phyloP scores from a whole-genome alignment of 2,797 vertebrate species.

The Leptatherina wallacei region DNA sequence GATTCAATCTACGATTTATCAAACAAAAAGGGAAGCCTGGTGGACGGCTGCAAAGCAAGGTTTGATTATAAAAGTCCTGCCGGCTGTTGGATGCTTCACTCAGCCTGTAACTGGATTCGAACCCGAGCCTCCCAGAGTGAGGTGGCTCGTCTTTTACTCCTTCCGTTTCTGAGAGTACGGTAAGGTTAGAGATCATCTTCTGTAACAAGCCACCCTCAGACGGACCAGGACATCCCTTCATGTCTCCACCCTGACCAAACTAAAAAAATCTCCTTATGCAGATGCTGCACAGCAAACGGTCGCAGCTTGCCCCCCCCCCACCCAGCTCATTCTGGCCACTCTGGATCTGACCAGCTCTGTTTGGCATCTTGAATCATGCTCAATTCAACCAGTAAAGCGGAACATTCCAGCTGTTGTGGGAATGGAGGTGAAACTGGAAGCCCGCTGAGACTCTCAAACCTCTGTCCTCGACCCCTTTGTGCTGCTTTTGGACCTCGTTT shows the following conservation, averaged over 20 bases:
- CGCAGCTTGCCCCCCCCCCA: too few species aligned
- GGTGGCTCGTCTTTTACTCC: slow-evolving; percentile 9
- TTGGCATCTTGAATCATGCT: not conserved
- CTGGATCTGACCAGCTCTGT: not conserved
- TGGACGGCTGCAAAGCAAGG: slow-evolving; percentile 13
- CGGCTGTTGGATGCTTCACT: slow-evolving; percentile 35
- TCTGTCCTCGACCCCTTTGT: slow-evolving; percentile 17
- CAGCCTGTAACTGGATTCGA: slow-evolving; percentile 8
- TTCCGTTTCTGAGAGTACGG: slow-evolving; percentile 9
- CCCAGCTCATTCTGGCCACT: not conserved
- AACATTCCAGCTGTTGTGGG: not conserved
- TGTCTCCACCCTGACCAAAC: not conserved
- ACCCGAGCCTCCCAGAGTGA: slow-evolving; percentile 23
- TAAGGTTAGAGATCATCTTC: not conserved
- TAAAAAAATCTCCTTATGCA: too few species aligned
- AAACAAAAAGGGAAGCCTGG: slow-evolving; percentile 29
- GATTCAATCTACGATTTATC: slow-evolving; percentile 31
- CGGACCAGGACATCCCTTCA: not conserved
- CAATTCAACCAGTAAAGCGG: not conserved
- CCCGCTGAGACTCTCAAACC: not conserved
- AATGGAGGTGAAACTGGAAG: slow-evolving; percentile 16
- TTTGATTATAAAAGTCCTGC: slow-evolving; percentile 63
- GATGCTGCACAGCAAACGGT: not conserved
- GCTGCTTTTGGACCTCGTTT: slow-evolving; percentile 26
- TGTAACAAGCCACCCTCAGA: slow-evolving; percentile 8